Evolutionary conservation across 2,797 vertebrate species (phyloP), one percentile per base, ranked within the genome.

Genomic region (Gymnopithys bicolor): DNA sequence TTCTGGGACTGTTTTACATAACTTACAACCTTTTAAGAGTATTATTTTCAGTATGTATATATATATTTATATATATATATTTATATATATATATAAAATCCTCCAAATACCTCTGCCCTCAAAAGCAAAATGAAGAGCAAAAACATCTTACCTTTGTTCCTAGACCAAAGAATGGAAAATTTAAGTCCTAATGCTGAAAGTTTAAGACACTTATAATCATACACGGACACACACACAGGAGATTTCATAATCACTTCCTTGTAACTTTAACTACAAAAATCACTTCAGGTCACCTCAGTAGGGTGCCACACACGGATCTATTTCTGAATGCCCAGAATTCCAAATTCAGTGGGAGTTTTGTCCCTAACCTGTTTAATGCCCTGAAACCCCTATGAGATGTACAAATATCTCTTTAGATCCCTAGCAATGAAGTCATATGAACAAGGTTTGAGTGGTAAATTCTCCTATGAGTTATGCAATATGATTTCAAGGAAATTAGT

Each of bases 241-340:
- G 32, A 60, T 71, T 77, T 77, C n/a, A 22, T 43, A 68, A 67
- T 52, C 14, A 33, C 35, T 90, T 82, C 39, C 6, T 45, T 80
- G 8, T 46, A 73, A 58, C 25, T 80, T 60, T 28, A 63, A 45
- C 52, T 55, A 1, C 52, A 53, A 22, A 77, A 77, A 60, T 68
- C 52, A 53, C 24, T 91, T 83, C 45, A 91, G 64, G 45, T 89
- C 9, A 0, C 19, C 41, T 77, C 30, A 63, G 35, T 33, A 51
- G 56, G 52, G 33, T 85, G 35, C 27, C n/a, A 49, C 16, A 56
- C 59, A 52, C 8, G 73, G 19, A 41, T 64, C 67, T 91, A 11
- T 69, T 94, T 91, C 30, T 63, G 39, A 89, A 56, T 32, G 23
- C 49, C 19, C 66, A 30, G 27, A 85, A 80, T 83, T 83, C 78